Conservation (phyloP, 2,888 invertebrate species). For the Pheosia gnoma region DNA sequence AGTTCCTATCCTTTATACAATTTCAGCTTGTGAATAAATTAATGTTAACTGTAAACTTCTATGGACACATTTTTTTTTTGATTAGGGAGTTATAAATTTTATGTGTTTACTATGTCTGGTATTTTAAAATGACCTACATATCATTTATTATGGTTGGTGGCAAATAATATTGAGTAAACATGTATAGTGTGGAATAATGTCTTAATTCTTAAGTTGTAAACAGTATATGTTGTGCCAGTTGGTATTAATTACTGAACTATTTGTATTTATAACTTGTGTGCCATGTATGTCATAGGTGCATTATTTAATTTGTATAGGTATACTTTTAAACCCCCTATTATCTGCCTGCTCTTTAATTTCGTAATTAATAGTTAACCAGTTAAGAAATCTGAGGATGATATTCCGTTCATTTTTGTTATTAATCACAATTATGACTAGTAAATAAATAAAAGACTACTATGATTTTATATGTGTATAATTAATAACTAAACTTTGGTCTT, state of each 20-base stretch:
- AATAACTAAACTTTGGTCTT: too few relatives aligned
- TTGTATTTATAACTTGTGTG: conserved; percentile 3
- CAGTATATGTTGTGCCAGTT: not conserved
- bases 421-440: too few relatives aligned
- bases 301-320: not conserved
- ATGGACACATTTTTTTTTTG: conserved; percentile 3
- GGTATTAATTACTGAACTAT: conserved; percentile 8
- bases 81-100: not conserved
- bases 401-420: too few relatives aligned
- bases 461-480: too few relatives aligned
- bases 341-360: too few relatives aligned
- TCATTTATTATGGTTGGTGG: conserved; percentile 9
- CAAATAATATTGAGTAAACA: conserved; percentile 2
- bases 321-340: not conserved
- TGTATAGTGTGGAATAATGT: not conserved
- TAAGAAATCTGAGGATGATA: too few relatives aligned
- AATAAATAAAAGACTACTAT: too few relatives aligned
- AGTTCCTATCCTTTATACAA: conserved; percentile 12
- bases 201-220: not conserved
- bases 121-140: conserved; percentile 26
- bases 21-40: conserved; percentile 6
- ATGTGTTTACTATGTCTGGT: conserved; percentile 6
- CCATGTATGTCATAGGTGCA: conserved; percentile 1
- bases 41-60: conserved; percentile 8
- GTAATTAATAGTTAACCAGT: too few relatives aligned